phyloP scores from a whole-genome alignment of 2,797 vertebrate species.

The Heliangelus exortis region DNA sequence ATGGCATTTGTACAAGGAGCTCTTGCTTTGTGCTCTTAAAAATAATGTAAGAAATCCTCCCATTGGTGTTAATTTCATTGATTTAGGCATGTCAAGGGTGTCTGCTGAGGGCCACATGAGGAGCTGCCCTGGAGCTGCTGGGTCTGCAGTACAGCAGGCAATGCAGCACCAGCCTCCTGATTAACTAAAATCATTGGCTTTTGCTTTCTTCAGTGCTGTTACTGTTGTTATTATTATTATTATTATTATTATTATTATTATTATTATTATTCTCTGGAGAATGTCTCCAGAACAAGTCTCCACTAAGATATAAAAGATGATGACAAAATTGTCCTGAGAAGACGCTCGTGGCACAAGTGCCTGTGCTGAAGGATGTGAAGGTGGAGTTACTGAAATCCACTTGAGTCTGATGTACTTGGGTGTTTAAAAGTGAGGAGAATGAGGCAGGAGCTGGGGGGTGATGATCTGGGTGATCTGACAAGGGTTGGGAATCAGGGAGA shows the following conservation, averaged over 20 bases:
- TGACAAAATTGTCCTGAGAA: not conserved
- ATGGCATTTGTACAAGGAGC: constrained; percentile 24
- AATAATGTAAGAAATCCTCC: not conserved
- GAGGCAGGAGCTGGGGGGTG: not conserved
- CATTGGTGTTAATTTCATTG: fast-evolving
- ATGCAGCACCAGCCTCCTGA: not conserved
- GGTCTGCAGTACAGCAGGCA: not conserved
- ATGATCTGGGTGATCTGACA: too few relatives aligned
- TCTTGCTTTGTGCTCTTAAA: not conserved
- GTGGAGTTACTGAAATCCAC: not conserved
- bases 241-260: not conserved
- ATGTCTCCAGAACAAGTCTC: not conserved
- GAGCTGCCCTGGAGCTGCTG: not conserved
- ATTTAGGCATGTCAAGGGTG: not conserved
- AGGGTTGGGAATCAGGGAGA: too few relatives aligned
- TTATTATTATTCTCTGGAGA: not conserved
- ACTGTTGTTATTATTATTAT: not conserved
- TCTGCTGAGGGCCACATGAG: fast-evolving
- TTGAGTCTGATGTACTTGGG: not conserved
- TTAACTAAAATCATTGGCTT: not conserved
- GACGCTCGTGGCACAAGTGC: not conserved
- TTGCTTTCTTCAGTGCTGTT: not conserved
- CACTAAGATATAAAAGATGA: not conserved
- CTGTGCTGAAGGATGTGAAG: not conserved
- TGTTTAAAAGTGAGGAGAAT: not conserved